Evolutionary conservation across 2,888 invertebrate species (phyloP).

Genomic region (Didymodactylos carnosus): DNA sequence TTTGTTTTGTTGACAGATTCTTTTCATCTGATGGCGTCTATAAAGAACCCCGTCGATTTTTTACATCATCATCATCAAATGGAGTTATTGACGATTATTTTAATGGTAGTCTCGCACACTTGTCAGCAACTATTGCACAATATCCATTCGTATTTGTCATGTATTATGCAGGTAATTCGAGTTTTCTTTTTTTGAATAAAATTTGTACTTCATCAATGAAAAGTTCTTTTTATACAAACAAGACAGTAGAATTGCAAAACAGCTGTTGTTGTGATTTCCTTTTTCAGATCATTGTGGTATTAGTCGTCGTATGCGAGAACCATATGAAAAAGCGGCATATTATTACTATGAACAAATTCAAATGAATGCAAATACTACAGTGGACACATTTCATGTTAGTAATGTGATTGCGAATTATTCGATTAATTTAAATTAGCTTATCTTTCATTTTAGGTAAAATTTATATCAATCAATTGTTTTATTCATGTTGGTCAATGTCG

Average conservation of each 20-base stretch:
- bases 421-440: background rate
- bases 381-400: background rate
- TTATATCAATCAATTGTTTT: background rate
- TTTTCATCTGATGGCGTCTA: background rate
- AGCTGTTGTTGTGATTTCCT: too few species aligned
- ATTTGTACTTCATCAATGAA: too few species aligned
- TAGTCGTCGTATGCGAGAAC: background rate
- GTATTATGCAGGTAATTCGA: background rate
- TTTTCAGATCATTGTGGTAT: background rate
- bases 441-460: background rate
- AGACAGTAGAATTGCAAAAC: too few species aligned
- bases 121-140: background rate
- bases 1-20: too few species aligned
- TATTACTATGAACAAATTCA: background rate
- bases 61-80: background rate
- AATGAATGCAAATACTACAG: background rate
- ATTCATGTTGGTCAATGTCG: background rate
- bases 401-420: background rate
- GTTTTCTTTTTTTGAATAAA: background rate
- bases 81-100: background rate
- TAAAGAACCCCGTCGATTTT: background rate
- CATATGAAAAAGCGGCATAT: background rate
- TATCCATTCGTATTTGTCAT: background rate
- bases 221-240: too few species aligned
- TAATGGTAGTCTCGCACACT: background rate